phyloP scores from a whole-genome alignment of 2,888 invertebrate species.

The Lasioglossum calceatum region DNA sequence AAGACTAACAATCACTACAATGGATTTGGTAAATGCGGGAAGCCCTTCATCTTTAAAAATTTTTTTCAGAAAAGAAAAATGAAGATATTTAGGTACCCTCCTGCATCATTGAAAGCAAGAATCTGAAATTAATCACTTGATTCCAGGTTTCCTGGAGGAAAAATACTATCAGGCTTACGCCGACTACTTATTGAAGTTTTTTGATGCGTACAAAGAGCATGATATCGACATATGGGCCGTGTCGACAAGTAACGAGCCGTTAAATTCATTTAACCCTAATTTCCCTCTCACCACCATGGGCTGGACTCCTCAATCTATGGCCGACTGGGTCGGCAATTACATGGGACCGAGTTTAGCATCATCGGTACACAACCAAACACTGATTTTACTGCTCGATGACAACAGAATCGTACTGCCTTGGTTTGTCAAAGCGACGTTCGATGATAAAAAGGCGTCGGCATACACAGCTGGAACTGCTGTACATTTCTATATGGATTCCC shows the following conservation, averaged over 20 bases:
- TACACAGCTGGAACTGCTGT: constrained; percentile 90
- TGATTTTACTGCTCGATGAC: constrained; percentile 91
- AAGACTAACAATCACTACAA: constrained; percentile 86
- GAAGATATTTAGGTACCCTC: neutral
- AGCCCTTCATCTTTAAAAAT: too few relatives aligned
- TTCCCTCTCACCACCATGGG: constrained; percentile 90
- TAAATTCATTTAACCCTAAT: constrained; percentile 84
- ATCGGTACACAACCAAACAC: constrained; percentile 86
- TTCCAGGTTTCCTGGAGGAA: constrained; percentile 79
- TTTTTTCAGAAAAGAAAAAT: too few relatives aligned
- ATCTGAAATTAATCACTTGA: neutral
- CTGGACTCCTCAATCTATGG: constrained; percentile 88
- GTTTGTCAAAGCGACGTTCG: constrained; percentile 86
- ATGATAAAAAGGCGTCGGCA: neutral
- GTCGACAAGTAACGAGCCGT: constrained; percentile 95
- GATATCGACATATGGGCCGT: constrained; percentile 92
- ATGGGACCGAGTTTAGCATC: constrained; percentile 90
- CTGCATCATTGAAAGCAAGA: neutral
- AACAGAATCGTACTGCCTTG: constrained; percentile 88
- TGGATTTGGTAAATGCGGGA: constrained; percentile 1
- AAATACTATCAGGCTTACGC: constrained; percentile 92
- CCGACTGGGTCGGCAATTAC: constrained; percentile 89
- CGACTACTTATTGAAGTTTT: constrained; percentile 92
- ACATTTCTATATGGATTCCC: constrained; percentile 92
- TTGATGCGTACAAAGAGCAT: constrained; percentile 89